Base-by-base conservation (phyloP, 1,140 invertebrate species). In the Bicyclus anynana region DNA sequence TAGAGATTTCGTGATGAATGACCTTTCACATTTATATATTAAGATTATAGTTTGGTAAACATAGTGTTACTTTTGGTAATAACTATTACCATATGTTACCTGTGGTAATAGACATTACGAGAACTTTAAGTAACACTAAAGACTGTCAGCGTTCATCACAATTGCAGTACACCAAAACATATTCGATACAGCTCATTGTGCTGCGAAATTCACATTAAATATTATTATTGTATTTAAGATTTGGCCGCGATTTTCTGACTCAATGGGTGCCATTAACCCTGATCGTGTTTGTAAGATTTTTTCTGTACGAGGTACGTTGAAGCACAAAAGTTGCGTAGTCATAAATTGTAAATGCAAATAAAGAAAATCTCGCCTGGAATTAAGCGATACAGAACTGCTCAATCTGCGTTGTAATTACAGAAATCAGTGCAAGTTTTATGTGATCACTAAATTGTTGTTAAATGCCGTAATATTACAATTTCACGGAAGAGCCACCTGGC, bases 401-500 rank as follows among this genome's bases (percentile, higher is more conserved):
- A 74, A 72, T 77, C 71, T 44, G 54, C 51, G 51, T 54, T 59
- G 59, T 76, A 84, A 84, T 80, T 74, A 77, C 75, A 74, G 69
- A 73, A 74, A 80, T 78, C 70, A 69, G 72, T 78, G 63, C 68
- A 72, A 59, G 59, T 80, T 73, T 74, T 67, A 58, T 74, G 62
- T 61, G 20, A 20, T 40, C 40, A 23, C 47, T 65, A 78, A 81
- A 77, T 84, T 80, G 78, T 77, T 77, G 71, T 79, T 74, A 72
- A 77, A 70, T 59, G 62, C 71, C 72, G 69, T 78, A 71, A 67
- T 65, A 81, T 83, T 78, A 80, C 77, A 76, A 69, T 74, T 84
- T 83, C 79, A 79, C 72, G 74, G 84, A 85, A 83, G 77, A 78
- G 67, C 47, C 69, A 70, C 55, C 62, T 64, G 84, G 78, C 82